Conservation (phyloP, 92 coral and sea anemone genomes). For the Parazoanthus darwini region DNA sequence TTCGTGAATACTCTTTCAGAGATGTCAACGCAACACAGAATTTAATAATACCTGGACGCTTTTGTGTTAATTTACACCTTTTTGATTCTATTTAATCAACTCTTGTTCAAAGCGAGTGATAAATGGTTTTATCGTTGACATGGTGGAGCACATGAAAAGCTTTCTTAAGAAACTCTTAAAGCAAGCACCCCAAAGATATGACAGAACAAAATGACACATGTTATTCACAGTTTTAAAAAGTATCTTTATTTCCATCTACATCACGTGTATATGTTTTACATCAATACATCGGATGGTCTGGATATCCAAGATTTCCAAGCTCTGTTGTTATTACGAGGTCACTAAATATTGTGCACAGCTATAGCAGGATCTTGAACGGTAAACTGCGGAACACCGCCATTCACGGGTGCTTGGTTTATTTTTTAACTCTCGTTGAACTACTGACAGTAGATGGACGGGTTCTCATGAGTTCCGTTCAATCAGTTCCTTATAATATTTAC, state of each 20-base stretch:
- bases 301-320: neutral
- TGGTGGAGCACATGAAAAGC: neutral
- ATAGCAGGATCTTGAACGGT: neutral
- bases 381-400: neutral
- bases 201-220: neutral
- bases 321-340: neutral
- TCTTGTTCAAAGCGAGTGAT: conserved; percentile 37
- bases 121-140: conserved; percentile 34
- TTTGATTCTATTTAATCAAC: conserved; percentile 24
- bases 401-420: neutral
- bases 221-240: neutral
- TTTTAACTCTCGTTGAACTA: neutral
- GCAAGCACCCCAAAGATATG: neutral
- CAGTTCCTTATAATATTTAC: neutral
- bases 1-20: neutral
- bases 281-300: neutral
- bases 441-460: neutral
- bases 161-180: neutral
- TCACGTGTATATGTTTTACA: neutral
- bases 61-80: conserved; percentile 40
- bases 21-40: neutral
- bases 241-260: neutral
- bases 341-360: neutral
- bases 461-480: neutral
- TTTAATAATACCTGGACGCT: neutral